Percentiles rank a stretch among this genome's conserved stretches.
Conservation (phyloP, 2,113 vertebrate genomes). For the Strix aluco region DNA sequence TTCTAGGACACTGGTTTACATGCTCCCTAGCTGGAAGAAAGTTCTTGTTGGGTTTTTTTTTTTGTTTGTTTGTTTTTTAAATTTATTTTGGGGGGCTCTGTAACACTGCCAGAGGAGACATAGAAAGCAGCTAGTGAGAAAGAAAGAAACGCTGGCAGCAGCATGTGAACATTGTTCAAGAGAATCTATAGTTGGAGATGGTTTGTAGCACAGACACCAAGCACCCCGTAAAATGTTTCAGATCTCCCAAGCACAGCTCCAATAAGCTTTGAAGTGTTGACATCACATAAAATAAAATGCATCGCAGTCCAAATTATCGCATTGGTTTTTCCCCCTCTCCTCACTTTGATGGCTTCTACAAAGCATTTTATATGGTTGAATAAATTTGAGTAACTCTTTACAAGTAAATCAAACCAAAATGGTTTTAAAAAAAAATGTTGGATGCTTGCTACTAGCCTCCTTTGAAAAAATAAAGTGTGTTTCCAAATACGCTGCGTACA, state of each 20-base stretch:
- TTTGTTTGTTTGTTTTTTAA: background rate
- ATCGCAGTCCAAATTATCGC: conserved; percentile 60
- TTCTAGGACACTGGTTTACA: background rate
- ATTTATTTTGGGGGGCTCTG: background rate
- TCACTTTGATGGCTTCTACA: conserved; percentile 68
- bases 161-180: background rate
- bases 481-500: conserved; percentile 50
- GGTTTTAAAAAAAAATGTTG: background rate
- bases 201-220: conserved; percentile 29
- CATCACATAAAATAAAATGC: conserved; percentile 70
- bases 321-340: conserved; percentile 28
- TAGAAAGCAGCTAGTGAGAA: background rate
- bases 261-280: conserved; percentile 71
- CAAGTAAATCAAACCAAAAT: conserved; percentile 65
- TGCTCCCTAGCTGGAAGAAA: background rate
- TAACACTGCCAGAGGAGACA: conserved; percentile 2
- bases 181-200: conserved; percentile 26
- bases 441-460: background rate
- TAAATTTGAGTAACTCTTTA: conserved; percentile 64
- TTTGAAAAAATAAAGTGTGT: conserved; percentile 14
- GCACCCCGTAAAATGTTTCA: conserved; percentile 1
- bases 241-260: conserved; percentile 36
- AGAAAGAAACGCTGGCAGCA: background rate
- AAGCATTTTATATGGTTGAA: conserved; percentile 71
- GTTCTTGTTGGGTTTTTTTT: background rate